These are phyloP conservation scores for Sthenelais limicola DNA, from an alignment of 2,888 invertebrate species.

Conservation along the genomic window DNA sequence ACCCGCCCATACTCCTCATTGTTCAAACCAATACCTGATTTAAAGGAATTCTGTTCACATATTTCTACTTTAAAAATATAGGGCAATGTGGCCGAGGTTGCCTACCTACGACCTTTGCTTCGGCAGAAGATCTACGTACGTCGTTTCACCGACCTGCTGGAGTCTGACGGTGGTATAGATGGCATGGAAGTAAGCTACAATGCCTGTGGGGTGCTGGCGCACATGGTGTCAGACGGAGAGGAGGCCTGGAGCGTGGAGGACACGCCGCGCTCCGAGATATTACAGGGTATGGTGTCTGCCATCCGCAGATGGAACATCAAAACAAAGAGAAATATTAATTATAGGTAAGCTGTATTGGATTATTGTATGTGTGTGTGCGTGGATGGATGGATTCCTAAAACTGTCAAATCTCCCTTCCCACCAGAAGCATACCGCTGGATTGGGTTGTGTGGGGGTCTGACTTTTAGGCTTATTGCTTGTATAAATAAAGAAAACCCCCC, in stretches of 20 bases:
- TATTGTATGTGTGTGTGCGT: background rate
- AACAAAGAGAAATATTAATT: conserved; percentile 94
- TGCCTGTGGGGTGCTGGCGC: conserved; percentile 95
- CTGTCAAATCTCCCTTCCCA: too few species aligned
- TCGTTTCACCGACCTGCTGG: conserved; percentile 88
- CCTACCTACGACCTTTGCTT: conserved; percentile 83
- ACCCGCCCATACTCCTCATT: too few species aligned
- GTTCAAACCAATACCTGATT: too few species aligned
- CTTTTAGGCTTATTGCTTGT: too few species aligned
- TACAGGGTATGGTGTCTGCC: conserved; percentile 82
- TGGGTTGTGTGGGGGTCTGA: background rate
- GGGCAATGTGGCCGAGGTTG: conserved; percentile 97
- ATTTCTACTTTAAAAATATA: too few species aligned
- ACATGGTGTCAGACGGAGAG: conserved; percentile 93
- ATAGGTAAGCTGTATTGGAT: conserved; percentile 74
- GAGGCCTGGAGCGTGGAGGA: conserved; percentile 84
- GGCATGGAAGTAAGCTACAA: conserved; percentile 98
- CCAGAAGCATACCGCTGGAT: too few species aligned
- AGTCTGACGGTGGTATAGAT: conserved; percentile 86
- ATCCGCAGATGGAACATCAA: conserved; percentile 90
- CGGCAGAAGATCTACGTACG: conserved; percentile 88
- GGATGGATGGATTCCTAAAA: too few species aligned
- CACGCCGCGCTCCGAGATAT: conserved; percentile 82
- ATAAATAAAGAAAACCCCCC: too few species aligned
- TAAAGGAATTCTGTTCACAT: too few species aligned